Percentiles rank a stretch among this genome's conserved stretches.
Evolutionary conservation across 2,797 vertebrate genomes (phyloP).

Genomic region (Lerista edwardsae): DNA sequence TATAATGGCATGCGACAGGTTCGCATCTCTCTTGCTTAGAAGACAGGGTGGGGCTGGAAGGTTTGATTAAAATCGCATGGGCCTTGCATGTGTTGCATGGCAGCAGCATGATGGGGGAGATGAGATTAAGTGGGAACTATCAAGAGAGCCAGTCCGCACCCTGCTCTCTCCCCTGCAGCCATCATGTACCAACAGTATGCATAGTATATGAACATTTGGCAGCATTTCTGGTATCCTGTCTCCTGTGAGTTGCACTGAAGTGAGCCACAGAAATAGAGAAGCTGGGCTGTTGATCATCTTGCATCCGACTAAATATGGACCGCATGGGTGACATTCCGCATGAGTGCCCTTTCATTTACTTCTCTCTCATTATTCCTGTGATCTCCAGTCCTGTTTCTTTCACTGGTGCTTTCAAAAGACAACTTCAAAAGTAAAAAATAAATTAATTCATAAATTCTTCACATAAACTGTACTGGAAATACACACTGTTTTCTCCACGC

Average conservation of each 20-base stretch:
- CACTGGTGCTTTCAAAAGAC: not conserved
- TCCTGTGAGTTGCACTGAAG: not conserved
- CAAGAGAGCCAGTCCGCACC: not conserved
- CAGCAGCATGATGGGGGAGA: too few species aligned
- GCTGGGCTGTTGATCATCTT: not conserved
- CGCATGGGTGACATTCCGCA: not conserved
- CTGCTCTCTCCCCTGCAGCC: not conserved
- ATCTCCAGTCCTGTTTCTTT: not conserved
- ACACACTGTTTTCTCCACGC: conserved; percentile 47
- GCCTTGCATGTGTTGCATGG: too few species aligned
- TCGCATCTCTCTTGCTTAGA: not conserved
- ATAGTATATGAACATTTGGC: not conserved
- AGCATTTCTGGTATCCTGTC: too few species aligned
- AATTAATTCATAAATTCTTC: conserved; percentile 47
- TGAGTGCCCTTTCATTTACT: not conserved
- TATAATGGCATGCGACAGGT: not conserved
- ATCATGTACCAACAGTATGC: not conserved
- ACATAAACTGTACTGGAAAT: conserved; percentile 60
- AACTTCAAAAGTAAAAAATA: not conserved
- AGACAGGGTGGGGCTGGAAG: not conserved
- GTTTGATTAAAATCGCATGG: not conserved
- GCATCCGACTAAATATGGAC: not conserved
- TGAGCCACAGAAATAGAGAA: not conserved
- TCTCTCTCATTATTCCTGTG: not conserved
- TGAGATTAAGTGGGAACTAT: not conserved